Base-by-base conservation (phyloP, 2,797 vertebrate genomes). In the Acanthiza pusilla region DNA sequence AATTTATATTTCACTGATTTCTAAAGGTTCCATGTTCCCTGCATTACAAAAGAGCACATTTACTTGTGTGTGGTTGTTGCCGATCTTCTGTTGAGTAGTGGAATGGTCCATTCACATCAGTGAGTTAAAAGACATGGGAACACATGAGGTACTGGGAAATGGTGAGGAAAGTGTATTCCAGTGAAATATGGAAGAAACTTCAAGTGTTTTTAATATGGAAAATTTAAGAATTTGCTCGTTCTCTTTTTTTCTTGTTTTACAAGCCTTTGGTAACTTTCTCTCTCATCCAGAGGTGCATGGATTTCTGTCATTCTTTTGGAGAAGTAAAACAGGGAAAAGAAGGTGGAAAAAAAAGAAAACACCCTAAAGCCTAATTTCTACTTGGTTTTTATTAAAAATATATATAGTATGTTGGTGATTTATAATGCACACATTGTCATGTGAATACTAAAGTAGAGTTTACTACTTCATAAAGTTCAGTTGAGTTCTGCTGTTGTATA, bases 91-190 rank as follows among this genome's bases (percentile, higher is more conserved):
- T 79, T 23, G 6, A 65, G 5, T n/a, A 67, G 26, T 40, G 36
- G 3, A 25, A 54, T 18, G 1, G 10, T 62, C 47, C 11, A 4
- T 74, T 53, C 1, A 2, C 21, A 11, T 61, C 14, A 40, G 16
- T 55, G 32, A 60, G 29, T 60, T 75, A 45, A 87, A 86, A 63
- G 9, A 18, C 38, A 25, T 9, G 47, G 57, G 29, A 80, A 34
- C 29, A 58, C 13, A 22, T 0, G 0, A 23, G 12, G 22, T 72
- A 22, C n/a, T 48, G 40, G 55, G 47, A 48, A 40, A 21, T 1
- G 2, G 11, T 67, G 27, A 89, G 13, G 30, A 57, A 63, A 26
- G 4, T 63, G 11, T 45, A 51, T 66, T 84, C 30, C 40, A 72
- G 12, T 63, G 71, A 73, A 91, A 55, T 21, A n/a, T 0, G 1